Base-by-base conservation (phyloP, 2,888 invertebrate genomes). In the Pollenia angustigena region DNA sequence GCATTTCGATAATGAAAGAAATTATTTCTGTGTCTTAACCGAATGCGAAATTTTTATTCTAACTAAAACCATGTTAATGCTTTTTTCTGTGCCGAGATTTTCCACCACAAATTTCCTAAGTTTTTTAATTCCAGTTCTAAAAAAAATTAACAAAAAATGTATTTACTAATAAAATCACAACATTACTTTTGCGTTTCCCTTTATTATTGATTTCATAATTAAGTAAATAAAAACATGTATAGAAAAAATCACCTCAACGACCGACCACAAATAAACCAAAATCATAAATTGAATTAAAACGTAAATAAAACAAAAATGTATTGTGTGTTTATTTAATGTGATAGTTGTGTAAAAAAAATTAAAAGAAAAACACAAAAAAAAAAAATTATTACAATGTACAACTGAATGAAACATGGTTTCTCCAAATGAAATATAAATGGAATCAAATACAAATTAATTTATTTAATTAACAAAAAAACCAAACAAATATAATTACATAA, bases 371-470 rank as follows among this genome's bases (percentile, higher is more conserved):
- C 32, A 54, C 32, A 10, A 62, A 23, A 64, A 62, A 80, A n/a
- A 4, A 42, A 48, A 56, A 32, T 40, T 23, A 54, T 42, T 32
- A 18, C 16, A 40, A 54, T 58, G 14, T 52, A 50, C 42, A 60
- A 74, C 16, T n/a, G 42, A 68, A 74, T 7, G 16, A 60, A 72
- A 56, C 48, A 60, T 68, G 80, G 69, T 85, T 80, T 75, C 85
- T 60, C 40, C 11, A 48, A 40, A 68, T 80, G 60, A 46, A 79
- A 83, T 72, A 46, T 44, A 23, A 62, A 68, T 23, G 75, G 52
- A 60, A 78, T 76, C 71, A 76, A 71, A 66, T 78, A 78, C 4
- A 7, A 52, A 32, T 54, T 60, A 52, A 62, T 50, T 42, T 10
- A 80, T 54, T 32, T 64, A 75, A 32, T 50, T 23, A 69, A 52